Conservation (phyloP, 2,797 vertebrate genomes). For the Falco naumanni region DNA sequence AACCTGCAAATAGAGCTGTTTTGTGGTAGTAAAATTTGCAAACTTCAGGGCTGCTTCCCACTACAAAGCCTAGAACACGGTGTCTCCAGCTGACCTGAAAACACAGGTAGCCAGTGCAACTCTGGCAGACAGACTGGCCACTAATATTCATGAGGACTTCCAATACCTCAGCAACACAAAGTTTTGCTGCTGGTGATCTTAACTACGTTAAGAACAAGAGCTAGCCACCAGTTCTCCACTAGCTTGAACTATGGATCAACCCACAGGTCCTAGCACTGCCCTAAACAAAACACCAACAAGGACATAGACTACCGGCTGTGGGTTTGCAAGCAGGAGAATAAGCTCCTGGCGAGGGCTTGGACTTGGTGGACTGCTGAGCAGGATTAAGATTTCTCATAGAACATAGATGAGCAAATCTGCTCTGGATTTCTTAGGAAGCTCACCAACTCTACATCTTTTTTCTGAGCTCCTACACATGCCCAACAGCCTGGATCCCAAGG, state of each 20-base stretch:
- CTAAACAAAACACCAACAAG: not conserved
- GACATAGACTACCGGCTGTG: rapidly evolving
- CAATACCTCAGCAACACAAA: not conserved
- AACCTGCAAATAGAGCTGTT: not conserved
- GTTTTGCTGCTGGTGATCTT: not conserved
- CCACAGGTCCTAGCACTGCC: not conserved
- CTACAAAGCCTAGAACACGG: not conserved
- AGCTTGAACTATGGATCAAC: not conserved
- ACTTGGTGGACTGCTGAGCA: not conserved
- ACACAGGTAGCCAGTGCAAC: not conserved
- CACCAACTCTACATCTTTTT: not conserved
- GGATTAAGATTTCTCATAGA: not conserved
- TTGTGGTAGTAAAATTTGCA: not conserved
- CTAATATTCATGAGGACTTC: rapidly evolving
- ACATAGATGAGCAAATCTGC: not conserved
- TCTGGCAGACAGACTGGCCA: not conserved
- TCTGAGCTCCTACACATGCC: not conserved
- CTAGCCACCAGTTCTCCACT: not conserved
- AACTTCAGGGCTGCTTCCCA: not conserved
- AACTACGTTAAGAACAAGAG: not conserved
- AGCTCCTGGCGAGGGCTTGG: not conserved
- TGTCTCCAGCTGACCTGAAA: not conserved
- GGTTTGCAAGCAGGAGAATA: not conserved
- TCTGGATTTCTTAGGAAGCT: not conserved
- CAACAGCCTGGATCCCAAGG: not conserved